Evolutionary conservation across 1,140 invertebrate genomes (phyloP).

Genomic region (Eufriesea mexicana): DNA sequence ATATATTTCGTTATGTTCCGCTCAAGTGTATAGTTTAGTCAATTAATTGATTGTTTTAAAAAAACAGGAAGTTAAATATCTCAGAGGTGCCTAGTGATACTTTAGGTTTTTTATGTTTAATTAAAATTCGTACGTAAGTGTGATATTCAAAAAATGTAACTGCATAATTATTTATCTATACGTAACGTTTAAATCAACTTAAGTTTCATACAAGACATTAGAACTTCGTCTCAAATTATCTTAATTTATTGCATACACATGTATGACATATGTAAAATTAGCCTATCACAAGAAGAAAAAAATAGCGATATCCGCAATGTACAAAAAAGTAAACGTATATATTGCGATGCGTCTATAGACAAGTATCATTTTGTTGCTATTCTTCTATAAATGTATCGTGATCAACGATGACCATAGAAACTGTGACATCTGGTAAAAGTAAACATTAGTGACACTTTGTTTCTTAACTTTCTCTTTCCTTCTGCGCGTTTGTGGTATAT

Average conservation of each 20-base stretch:
- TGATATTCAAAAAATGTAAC: background rate
- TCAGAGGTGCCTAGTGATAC: background rate
- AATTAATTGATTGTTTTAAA: background rate
- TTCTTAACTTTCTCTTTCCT: background rate
- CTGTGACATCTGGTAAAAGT: constrained; percentile 21
- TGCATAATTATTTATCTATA: constrained; percentile 11
- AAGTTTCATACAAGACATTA: constrained; percentile 3
- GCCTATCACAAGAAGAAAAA: background rate
- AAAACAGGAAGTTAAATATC: background rate
- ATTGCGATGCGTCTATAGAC: background rate
- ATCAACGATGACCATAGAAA: constrained; percentile 18
- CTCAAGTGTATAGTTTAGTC: constrained; percentile 9
- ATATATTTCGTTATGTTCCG: constrained; percentile 37
- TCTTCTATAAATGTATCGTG: background rate
- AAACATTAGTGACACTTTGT: constrained; percentile 6
- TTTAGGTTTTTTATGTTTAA: constrained; percentile 1
- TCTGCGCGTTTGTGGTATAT: background rate
- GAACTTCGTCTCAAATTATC: background rate
- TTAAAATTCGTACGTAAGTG: constrained; percentile 4
- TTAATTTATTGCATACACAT: background rate
- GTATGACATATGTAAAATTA: constrained; percentile 2
- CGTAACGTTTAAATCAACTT: constrained; percentile 15
- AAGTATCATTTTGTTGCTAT: background rate
- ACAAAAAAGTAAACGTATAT: background rate
- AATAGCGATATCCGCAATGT: background rate